Conservation (phyloP, 1,140 invertebrate species). For the Sipha flava region DNA sequence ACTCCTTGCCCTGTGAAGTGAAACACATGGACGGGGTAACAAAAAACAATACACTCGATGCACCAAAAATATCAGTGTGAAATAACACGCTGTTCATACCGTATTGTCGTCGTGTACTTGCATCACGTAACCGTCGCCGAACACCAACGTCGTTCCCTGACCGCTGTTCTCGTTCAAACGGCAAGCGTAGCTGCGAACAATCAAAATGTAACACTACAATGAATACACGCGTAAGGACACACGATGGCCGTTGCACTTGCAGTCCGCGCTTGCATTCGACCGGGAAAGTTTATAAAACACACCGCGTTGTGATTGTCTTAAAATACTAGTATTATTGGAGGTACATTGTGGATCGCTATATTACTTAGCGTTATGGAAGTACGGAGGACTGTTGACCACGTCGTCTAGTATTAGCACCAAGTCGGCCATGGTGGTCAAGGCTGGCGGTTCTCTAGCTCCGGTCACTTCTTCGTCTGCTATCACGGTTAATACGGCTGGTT, state of each 20-base stretch:
- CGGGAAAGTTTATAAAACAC: no score
- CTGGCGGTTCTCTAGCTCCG: constrained; percentile 53
- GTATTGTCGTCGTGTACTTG: constrained; percentile 63
- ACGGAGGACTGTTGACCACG: constrained; percentile 61
- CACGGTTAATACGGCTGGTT: constrained; percentile 70
- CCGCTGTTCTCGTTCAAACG: constrained; percentile 73
- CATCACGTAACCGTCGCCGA: constrained; percentile 59
- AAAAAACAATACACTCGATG: not conserved
- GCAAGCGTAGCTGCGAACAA: constrained; percentile 55
- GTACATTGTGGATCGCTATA: no score
- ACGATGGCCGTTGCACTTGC: no score
- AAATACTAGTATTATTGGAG: no score
- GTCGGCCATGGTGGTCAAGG: constrained; percentile 66
- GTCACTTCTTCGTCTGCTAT: constrained; percentile 71
- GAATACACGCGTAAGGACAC: no score
- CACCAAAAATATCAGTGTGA: not conserved
- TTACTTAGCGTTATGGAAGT: constrained; percentile 69
- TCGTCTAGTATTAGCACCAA: constrained; percentile 70
- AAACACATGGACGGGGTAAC: not conserved
- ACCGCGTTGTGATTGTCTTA: no score
- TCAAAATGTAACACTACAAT: not conserved
- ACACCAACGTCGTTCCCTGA: constrained; percentile 63
- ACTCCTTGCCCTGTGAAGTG: constrained; percentile 57
- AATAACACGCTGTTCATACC: constrained; percentile 42
- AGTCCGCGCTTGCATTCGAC: no score